Evolutionary conservation across 1,140 invertebrate species (phyloP).

Genomic region (Drosophila sulfurigaster): DNA sequence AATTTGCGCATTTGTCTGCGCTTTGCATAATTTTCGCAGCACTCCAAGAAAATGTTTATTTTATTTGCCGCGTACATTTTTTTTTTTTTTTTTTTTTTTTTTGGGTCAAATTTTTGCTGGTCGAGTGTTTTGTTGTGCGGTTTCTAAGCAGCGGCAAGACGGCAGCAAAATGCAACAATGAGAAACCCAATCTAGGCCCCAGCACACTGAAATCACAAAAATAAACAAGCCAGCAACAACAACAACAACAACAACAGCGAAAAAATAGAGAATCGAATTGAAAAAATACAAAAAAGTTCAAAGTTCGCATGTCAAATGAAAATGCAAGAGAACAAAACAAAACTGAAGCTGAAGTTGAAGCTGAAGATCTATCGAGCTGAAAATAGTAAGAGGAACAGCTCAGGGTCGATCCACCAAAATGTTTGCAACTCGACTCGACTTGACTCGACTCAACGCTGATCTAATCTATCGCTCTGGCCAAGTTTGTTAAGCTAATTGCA

Average conservation of each 20-base stretch:
- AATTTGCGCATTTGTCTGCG: conserved; percentile 82
- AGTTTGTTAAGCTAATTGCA: not conserved
- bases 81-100: conserved; percentile 27
- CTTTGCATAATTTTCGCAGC: conserved; percentile 74
- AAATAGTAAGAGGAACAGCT: conserved; percentile 19
- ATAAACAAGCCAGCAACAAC: no score
- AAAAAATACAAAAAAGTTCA: conserved; percentile 63
- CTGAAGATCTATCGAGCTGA: conserved; percentile 16
- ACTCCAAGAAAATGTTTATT: conserved; percentile 45
- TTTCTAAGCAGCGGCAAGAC: conserved; percentile 55
- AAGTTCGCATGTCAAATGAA: conserved; percentile 56
- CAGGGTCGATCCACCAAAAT: conserved; percentile 27
- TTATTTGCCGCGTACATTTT: conserved; percentile 31
- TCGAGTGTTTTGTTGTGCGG: conserved; percentile 66
- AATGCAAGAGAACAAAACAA: conserved; percentile 1
- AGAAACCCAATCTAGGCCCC: conserved; percentile 29
- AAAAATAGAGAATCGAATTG: conserved; percentile 5
- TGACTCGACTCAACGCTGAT: not conserved
- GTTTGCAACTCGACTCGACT: not conserved
- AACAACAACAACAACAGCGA: conserved; percentile 12
- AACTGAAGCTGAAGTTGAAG: not conserved
- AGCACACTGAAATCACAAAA: not conserved
- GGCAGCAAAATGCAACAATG: conserved; percentile 23
- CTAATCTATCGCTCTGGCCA: not conserved
- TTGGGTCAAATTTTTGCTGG: conserved; percentile 58